Percentiles rank a stretch among this genome's conserved stretches.
Evolutionary conservation across 2,888 invertebrate species (phyloP).

Genomic region (Frankliniella fusca): DNA sequence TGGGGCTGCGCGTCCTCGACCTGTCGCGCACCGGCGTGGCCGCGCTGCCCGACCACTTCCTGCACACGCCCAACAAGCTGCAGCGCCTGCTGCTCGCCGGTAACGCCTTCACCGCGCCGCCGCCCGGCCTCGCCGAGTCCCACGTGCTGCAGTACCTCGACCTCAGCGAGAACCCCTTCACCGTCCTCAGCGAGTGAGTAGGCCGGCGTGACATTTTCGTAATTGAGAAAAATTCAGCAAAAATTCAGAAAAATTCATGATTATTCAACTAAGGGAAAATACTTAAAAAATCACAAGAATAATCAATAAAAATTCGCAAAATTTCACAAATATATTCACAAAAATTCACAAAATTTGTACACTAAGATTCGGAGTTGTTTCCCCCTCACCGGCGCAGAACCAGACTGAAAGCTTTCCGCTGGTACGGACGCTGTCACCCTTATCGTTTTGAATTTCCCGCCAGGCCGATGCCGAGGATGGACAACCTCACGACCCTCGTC

Average conservation of each 20-base stretch:
- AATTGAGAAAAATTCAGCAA: too few species aligned
- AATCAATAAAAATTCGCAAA: too few species aligned
- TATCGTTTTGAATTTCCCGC: constrained; percentile 41
- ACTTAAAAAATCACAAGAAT: too few species aligned
- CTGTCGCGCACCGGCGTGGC: constrained; percentile 62
- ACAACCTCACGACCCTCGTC: constrained; percentile 2
- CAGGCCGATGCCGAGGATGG: constrained; percentile 42
- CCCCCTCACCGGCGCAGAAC: too few species aligned
- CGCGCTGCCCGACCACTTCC: constrained; percentile 59
- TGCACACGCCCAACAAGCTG: constrained; percentile 64
- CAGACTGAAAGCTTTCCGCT: neutral
- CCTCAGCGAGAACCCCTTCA: constrained; percentile 67
- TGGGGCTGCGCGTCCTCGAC: constrained; percentile 61
- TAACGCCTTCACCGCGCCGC: constrained; percentile 59
- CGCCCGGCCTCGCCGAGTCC: constrained; percentile 58
- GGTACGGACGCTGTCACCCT: neutral
- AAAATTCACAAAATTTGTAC: too few species aligned
- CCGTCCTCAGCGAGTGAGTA: constrained; percentile 49
- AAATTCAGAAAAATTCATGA: too few species aligned
- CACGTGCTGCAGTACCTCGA: constrained; percentile 58
- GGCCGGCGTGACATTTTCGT: too few species aligned
- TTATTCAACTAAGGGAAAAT: too few species aligned
- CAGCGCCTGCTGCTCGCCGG: constrained; percentile 63
- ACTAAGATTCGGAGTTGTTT: too few species aligned
- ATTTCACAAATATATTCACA: too few species aligned